Evolutionary conservation across 2,113 vertebrate genomes (phyloP), one percentile per base, ranked within the genome.

Genomic region (Corythoichthys haematopterus): DNA sequence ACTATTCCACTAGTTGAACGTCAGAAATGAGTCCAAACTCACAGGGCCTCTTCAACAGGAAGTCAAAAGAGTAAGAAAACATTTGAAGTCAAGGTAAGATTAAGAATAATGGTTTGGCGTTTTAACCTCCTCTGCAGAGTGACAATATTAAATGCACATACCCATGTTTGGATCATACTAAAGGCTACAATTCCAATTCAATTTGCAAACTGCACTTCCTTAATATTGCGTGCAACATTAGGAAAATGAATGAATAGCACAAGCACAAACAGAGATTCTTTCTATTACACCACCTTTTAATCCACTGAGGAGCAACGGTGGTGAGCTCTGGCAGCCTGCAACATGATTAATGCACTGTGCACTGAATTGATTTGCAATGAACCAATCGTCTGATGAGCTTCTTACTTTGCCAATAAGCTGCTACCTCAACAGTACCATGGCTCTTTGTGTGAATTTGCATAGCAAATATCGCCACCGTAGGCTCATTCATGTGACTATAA

Each of bases 331-430:
- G 79, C 87, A 87, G 83, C 72, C 87, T 36, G 69, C 79, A 59
- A 74, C 70, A 64, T 87, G 88, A 91, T 88, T 87, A 88, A 89
- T 88, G 76, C 75, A 70, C 75, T 78, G 79, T 71, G 69, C 80
- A 79, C 74, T 88, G 86, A 90, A 90, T 89, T 85, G 89, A 88
- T 90, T 89, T 87, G 76, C 86, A 89, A 88, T 87, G 86, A 91
- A 83, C 80, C 79, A 69, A 73, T 87, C 77, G 36, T 74, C 80
- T 79, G 85, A 89, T 85, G 85, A 87, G 89, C 70, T 85, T 83
- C 87, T 90, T 87, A 83, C 76, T 71, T 76, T 70, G 40, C 77
- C 86, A 87, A 81, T 86, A 88, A 89, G 85, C 64, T 3, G 11
- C 46, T 61, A 53, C 77, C 70, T 70, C 37, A 47, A 72, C 71